phyloP scores from a whole-genome alignment of 2,888 invertebrate species.

The Sesia apiformis region DNA sequence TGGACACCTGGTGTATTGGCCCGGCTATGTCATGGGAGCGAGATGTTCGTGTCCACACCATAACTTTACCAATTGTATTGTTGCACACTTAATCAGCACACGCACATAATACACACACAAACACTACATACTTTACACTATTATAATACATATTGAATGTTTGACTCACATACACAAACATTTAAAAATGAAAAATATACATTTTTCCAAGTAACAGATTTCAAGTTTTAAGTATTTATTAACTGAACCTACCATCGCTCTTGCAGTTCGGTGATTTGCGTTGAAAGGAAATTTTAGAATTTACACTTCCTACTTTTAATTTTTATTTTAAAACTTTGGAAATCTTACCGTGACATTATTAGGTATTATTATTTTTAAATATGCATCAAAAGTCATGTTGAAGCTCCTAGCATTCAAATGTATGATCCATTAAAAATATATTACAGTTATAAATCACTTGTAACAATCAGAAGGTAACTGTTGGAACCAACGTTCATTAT shows the following conservation, averaged over 20 bases:
- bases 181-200: neutral
- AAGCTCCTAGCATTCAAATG: neutral
- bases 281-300: conserved; percentile 30
- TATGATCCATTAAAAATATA: neutral
- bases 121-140: conserved; percentile 2
- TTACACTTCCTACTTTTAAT: conserved; percentile 20
- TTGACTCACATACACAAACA: neutral
- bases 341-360: neutral
- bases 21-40: conserved; percentile 98
- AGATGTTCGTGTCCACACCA: conserved; percentile 96
- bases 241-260: conserved; percentile 12
- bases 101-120: conserved; percentile 12
- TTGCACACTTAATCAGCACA: conserved; percentile 11
- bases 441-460: too few relatives aligned
- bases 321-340: neutral
- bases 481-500: too few relatives aligned
- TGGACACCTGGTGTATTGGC: conserved; percentile 99
- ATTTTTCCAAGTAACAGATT: neutral
- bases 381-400: neutral
- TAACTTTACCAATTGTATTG: conserved; percentile 48
- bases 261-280: conserved; percentile 34
- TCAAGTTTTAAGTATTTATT: neutral
- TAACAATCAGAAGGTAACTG: too few relatives aligned
- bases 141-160: neutral
- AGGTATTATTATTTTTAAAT: neutral